Evolutionary conservation across 2,888 invertebrate species (phyloP), one percentile per base, ranked within the genome.

Genomic region (Heliconius aoede): DNA sequence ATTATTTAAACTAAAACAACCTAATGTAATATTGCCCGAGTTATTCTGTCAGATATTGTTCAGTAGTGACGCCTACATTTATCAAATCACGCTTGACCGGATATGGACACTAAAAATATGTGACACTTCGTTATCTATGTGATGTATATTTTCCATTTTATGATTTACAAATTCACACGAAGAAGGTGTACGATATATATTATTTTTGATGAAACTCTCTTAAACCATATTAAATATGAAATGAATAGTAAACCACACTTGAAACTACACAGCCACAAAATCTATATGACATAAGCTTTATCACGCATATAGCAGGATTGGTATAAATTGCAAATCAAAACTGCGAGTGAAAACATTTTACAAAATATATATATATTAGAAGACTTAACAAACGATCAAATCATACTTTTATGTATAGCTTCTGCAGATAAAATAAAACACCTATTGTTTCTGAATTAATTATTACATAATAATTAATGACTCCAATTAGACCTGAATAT

Each of bases 41-140:
- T 18, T 28, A 15, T 61, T 13, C 24, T 64, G 72, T 73, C 76
- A 30, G 30, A 28, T 26, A 21, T 28, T 21, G 36, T 65, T 60
- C 30, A 24, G 74, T 65, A 64, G 21, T 62, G 64, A 40, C 28
- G 72, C 55, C 55, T 73, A 72, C 74, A 78, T 74, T 76, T 73
- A 74, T 80, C 76, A 78, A 61, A 58, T 76, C 64, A 77, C 79
- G 78, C 67, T 55, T 74, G 79, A 81, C 74, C 69, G 80, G 65
- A 51, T 74, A 78, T 69, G 73, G 78, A 65, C 64, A 72, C 26
- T 69, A 65, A 73, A 68, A 64, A 64, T 67, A 80, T 69, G 60
- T 76, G 78, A 80, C 77, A 74, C 69, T 76, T 78, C 76, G 73
- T 80, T 78, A 80, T 79, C 32, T 68, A 74, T 36, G 58, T 76